Evolutionary conservation across 2,113 vertebrate species (phyloP).

Genomic region (Charadrius vociferus): DNA sequence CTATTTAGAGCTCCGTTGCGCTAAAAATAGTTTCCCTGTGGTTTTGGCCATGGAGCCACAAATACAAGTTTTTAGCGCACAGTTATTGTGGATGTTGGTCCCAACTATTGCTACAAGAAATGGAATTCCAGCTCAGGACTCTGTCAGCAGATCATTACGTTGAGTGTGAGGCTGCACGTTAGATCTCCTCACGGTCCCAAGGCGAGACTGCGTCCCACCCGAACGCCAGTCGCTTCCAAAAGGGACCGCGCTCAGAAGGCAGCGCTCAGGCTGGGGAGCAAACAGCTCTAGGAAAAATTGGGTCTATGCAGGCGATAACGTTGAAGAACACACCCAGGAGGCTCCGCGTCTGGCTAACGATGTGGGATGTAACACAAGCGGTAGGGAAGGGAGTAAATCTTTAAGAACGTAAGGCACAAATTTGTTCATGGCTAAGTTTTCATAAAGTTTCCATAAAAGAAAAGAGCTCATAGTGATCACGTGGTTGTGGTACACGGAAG

Average conservation of each 20-base stretch:
- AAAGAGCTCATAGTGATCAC: background rate
- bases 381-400: background rate
- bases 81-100: constrained; percentile 49
- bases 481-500: background rate
- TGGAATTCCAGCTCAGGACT: constrained; percentile 18
- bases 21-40: constrained; percentile 67
- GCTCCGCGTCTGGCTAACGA: rapidly evolving
- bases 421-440: background rate
- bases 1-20: constrained; percentile 39
- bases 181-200: background rate
- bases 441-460: background rate
- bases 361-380: background rate
- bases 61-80: constrained; percentile 43
- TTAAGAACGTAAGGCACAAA: background rate
- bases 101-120: constrained; percentile 2
- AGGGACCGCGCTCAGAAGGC: background rate
- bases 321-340: background rate
- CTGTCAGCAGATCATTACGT: background rate
- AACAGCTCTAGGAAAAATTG: background rate
- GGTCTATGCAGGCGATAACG: rapidly evolving
- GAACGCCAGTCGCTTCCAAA: background rate
- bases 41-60: constrained; percentile 64
- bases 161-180: background rate
- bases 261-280: background rate
- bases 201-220: background rate